phyloP scores from a whole-genome alignment of 2,888 invertebrate genomes.

The Toxonevra muliebris region DNA sequence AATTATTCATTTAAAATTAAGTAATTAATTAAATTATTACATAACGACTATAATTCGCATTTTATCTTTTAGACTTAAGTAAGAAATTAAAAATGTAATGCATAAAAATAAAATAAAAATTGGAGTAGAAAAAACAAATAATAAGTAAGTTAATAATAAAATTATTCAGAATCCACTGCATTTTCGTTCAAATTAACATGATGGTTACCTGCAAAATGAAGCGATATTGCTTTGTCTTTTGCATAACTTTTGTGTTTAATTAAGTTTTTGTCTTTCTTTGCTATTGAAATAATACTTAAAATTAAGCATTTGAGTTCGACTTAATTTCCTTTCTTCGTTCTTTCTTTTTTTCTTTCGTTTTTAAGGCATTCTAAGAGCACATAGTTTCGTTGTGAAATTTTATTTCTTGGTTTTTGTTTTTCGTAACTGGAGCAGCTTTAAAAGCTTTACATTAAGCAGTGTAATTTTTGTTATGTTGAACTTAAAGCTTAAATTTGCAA shows the following conservation, averaged over 20 bases:
- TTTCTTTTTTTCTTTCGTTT: not conserved
- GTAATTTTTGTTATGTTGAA: constrained; percentile 38
- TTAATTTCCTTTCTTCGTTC: constrained; percentile 11
- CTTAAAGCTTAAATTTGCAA: constrained; percentile 30
- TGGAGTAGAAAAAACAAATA: constrained; percentile 4
- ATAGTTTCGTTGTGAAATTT: not conserved
- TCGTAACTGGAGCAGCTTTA: constrained; percentile 34
- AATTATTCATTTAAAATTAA: constrained; percentile 27
- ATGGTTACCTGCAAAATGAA: no score
- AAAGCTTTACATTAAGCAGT: constrained; percentile 46
- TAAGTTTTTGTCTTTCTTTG: not conserved
- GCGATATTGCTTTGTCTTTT: no score
- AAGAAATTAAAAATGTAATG: constrained; percentile 5
- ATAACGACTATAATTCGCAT: constrained; percentile 32
- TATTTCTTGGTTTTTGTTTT: not conserved
- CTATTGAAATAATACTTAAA: no score
- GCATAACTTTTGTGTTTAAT: no score
- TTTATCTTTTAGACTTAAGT: constrained; percentile 1
- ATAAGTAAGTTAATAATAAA: constrained; percentile 3
- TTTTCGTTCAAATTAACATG: no score
- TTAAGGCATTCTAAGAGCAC: not conserved
- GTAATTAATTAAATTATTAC: constrained; percentile 22
- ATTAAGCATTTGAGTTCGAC: not conserved
- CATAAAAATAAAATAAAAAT: constrained; percentile 11
- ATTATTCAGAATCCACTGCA: constrained; percentile 11